Evolutionary conservation across 2,888 invertebrate genomes (phyloP), one percentile per base, ranked within the genome.

Genomic region (Megamerina dolium): DNA sequence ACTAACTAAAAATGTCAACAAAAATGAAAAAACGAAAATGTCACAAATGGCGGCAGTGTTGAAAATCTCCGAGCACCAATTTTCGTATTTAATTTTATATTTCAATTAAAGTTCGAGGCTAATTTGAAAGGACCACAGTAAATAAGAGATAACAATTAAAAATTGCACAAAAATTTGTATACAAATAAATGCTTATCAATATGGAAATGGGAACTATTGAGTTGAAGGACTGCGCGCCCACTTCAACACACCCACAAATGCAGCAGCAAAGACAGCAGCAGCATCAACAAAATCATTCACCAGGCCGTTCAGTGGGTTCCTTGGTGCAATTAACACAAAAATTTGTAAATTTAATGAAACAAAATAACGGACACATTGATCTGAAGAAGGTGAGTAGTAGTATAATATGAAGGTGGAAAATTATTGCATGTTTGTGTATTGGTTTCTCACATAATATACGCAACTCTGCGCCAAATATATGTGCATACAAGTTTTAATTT

Each of bases 31-130:
- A 45, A 41, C 43, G 48, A 51, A 68, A 66, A 58, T 58, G 63
- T 64, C 61, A 61, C 57, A 61, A 67, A 68, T 68, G 69, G 69
- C 69, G 67, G 66, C 61, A 59, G 53, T 59, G 57, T 61, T 56
- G 43, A 56, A 55, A 54, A 48, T 52, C 51, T 43, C 58, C 59
- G 56, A 63, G 62, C 57, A 58, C 62, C 59, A 58, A 59, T 48
- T 60, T 53, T 48, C 33, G 54, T 56, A 59, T 62, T 62, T 61
- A 57, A 59, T 62, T 64, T 56, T 4, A n/a, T 14, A 16, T 31
- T 31, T 31, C 13, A 27, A 27, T 13, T 27, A 27, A 27, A 27
- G n/a, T n/a, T n/a, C n/a, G n/a, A n/a, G n/a, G n/a, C n/a, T n/a
- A n/a, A n/a, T n/a, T n/a, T n/a, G n/a, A n/a, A n/a, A n/a, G n/a